Conservation (phyloP, 1,140 invertebrate genomes). For the Camponotus vicinus region DNA sequence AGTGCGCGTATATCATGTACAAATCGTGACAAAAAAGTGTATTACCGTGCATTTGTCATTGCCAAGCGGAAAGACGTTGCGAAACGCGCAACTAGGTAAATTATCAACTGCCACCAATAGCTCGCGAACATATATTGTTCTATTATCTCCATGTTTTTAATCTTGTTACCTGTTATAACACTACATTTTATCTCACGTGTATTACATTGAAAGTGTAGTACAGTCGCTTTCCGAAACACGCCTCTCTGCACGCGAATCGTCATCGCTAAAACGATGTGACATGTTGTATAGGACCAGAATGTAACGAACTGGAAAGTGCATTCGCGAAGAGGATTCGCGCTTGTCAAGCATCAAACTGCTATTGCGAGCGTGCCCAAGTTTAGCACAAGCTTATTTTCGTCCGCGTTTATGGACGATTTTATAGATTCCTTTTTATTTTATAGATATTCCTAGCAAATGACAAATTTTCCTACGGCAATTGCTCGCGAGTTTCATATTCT, state of each 20-base stretch:
- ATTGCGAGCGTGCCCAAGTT: conserved; percentile 34
- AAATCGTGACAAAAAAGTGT: conserved; percentile 8
- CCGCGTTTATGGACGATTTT: background rate
- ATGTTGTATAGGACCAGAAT: conserved; percentile 59
- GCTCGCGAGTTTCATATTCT: background rate
- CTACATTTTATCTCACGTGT: too few species aligned
- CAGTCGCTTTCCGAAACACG: background rate
- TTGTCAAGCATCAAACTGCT: conserved; percentile 69
- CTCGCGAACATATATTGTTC: background rate
- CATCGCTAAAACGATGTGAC: conserved; percentile 40
- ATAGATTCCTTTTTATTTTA: background rate
- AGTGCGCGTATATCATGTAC: conserved; percentile 8
- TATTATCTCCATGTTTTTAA: background rate
- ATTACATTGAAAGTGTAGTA: background rate
- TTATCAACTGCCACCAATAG: background rate
- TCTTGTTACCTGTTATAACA: background rate
- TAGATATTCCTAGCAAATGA: background rate
- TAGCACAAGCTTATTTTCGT: conserved; percentile 19
- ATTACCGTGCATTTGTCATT: background rate
- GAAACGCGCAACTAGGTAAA: background rate
- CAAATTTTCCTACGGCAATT: background rate
- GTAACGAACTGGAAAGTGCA: conserved; percentile 68
- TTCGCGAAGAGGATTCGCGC: conserved; percentile 42
- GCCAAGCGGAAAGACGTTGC: background rate
- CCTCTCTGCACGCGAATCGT: conserved; percentile 56